These are phyloP conservation scores for Melieria picta DNA, from an alignment of 2,888 invertebrate genomes.

Conservation along the genomic window DNA sequence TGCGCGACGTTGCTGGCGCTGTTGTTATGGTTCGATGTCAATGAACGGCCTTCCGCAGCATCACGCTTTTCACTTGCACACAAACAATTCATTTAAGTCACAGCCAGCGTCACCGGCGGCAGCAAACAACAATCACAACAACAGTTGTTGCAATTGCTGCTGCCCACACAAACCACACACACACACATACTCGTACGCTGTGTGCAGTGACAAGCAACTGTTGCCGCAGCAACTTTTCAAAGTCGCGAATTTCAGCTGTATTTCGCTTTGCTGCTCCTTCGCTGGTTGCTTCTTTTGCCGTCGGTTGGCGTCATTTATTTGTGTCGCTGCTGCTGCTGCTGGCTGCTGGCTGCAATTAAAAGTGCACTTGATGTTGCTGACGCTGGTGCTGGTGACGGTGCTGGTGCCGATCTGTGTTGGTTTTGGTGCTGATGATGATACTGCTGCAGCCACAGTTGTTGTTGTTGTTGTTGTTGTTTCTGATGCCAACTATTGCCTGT, in stretches of 20 bases:
- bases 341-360: conserved; percentile 27
- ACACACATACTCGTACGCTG: conserved; percentile 5
- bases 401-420: conserved; percentile 20
- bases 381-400: conserved; percentile 35
- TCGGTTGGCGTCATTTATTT: conserved; percentile 20
- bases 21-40: conserved; percentile 38
- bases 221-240: conserved; percentile 34
- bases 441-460: conserved; percentile 17
- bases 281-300: conserved; percentile 20
- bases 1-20: conserved; percentile 45
- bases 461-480: conserved; percentile 9
- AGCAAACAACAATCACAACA: conserved; percentile 26
- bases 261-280: conserved; percentile 16
- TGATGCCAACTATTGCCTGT: conserved; percentile 6
- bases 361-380: conserved; percentile 27
- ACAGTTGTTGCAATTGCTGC: conserved; percentile 15
- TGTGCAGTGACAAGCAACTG: background rate
- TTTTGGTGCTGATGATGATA: conserved; percentile 14
- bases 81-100: conserved; percentile 27
- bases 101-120: conserved; percentile 14
- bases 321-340: conserved; percentile 35
- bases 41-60: conserved; percentile 48
- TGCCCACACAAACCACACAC: conserved; percentile 30
- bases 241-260: conserved; percentile 29
- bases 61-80: conserved; percentile 32